These are phyloP conservation scores for Machimus atricapillus DNA, from an alignment of 2,888 invertebrate species.

Conservation along the genomic window DNA sequence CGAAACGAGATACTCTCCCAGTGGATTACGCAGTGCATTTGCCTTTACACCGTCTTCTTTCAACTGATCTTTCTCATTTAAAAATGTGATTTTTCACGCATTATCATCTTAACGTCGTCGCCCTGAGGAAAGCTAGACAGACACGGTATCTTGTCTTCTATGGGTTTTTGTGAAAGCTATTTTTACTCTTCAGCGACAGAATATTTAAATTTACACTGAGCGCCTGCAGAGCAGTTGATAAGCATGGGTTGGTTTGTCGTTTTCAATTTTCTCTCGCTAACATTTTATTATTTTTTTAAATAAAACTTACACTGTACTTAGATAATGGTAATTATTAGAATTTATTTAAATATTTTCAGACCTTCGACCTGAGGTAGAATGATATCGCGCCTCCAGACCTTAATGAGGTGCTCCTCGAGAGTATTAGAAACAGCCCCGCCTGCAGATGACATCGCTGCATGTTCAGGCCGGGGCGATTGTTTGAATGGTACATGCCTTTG, in stretches of 20 bases:
- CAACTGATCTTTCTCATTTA: background rate
- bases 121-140: background rate
- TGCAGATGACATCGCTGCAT: constrained; percentile 61
- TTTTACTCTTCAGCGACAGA: background rate
- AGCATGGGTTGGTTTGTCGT: background rate
- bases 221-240: background rate
- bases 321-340: background rate
- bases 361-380: constrained; percentile 50
- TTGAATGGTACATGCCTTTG: constrained; percentile 90
- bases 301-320: background rate
- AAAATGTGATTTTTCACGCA: background rate
- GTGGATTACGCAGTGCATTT: background rate
- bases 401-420: constrained; percentile 63
- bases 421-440: constrained; percentile 55
- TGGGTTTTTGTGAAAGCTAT: background rate
- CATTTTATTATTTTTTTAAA: background rate
- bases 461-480: constrained; percentile 91
- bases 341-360: constrained; percentile 6
- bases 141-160: background rate
- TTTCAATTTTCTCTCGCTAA: background rate
- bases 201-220: background rate
- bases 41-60: background rate
- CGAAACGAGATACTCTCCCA: background rate
- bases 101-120: background rate
- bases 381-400: constrained; percentile 60